Evolutionary conservation across 2,888 invertebrate species (phyloP), one percentile per base, ranked within the genome.

Genomic region (Caenorhabditis auriculariae): DNA sequence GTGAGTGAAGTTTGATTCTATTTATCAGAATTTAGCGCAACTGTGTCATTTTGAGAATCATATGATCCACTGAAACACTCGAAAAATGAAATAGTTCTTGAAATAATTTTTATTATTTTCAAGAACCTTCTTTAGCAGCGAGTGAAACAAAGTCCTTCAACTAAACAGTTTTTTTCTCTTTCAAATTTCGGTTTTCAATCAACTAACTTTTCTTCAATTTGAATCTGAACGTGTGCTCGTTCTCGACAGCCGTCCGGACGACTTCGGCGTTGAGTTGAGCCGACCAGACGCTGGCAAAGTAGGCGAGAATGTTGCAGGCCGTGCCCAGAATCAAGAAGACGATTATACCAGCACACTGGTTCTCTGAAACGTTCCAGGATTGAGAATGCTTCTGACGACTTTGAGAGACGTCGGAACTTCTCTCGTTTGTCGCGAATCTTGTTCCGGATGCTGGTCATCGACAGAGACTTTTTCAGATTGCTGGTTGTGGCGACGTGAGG

Each of bases 251-350:
- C n/a, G 58, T 47, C 41, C 68, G 66, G n/a, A 74, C 62, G 3
- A 74, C 54, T 47, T 74, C 69, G 5, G 69, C 65, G 42, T 74
- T 74, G 21, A 75, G 48, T 48, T 74, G 63, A 12, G 74, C 74
- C 12, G 72, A 57, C 54, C 66, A 72, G 27, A 72, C 69, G 42
- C 63, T 64, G 24, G 66, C 48, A 24, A 72, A 47, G 47, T 69
- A 72, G 12, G 72, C 69, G 2, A 66, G 17, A 19, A 68, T 52
- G 26, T 73, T 61, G 48, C 66, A 54, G 6, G 58, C n/a, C 5
- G 57, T 54, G 2, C 72, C 72, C 7, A 72, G 35, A 19, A 69
- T 45, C 4, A 72, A 54, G 32, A 72, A 61, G 32, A 64, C 35
- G 21, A 69, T 51, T 15, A 72, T 66, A 1, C 72, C 72, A 17